phyloP scores from a whole-genome alignment of 2,797 vertebrate species.

The Poecilia velifera region DNA sequence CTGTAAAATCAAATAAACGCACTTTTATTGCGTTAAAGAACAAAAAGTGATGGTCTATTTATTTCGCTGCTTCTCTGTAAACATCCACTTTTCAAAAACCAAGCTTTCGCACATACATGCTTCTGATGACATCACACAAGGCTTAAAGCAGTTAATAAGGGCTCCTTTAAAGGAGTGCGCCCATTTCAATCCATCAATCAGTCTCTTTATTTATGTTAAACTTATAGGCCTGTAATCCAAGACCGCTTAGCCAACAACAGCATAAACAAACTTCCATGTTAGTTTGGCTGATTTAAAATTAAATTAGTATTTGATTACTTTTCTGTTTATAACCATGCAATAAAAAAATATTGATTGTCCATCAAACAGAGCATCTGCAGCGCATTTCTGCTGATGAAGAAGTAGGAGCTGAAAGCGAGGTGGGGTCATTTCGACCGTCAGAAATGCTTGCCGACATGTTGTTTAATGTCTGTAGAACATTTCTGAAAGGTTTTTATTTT shows the following conservation, averaged over 20 bases:
- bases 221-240: background rate
- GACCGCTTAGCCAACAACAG: background rate
- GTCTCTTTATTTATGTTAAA: background rate
- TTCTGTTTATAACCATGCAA: background rate
- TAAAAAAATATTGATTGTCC: background rate
- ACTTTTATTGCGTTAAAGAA: background rate
- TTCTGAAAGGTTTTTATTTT: background rate
- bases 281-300: background rate
- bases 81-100: background rate
- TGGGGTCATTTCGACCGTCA: background rate
- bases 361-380: background rate
- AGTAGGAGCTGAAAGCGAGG: background rate
- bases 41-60: background rate
- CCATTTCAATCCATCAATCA: background rate
- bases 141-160: background rate
- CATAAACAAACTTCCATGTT: background rate
- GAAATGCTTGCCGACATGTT: background rate
- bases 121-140: background rate
- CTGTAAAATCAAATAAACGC: background rate
- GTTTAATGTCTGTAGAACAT: background rate
- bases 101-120: background rate
- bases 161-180: background rate
- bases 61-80: background rate
- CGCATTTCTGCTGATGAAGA: background rate
- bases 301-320: background rate